Percentiles rank a stretch among this genome's conserved stretches.
phyloP scores from a whole-genome alignment of 2,113 vertebrate genomes.

The Eleginops maclovinus region DNA sequence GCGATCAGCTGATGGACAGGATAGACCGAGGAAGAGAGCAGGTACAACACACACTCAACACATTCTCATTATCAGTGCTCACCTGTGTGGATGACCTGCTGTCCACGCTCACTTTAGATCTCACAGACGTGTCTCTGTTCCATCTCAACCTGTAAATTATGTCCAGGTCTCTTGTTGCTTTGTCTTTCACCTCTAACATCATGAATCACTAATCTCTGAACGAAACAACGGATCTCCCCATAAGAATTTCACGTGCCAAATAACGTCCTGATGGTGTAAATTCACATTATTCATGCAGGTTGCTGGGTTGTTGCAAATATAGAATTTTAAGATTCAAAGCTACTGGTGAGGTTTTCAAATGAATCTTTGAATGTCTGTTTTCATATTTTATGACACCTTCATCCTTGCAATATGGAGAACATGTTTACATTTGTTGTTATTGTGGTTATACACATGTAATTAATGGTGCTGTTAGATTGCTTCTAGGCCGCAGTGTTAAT shows the following conservation, averaged over 20 bases:
- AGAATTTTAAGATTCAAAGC: too few relatives aligned
- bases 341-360: too few relatives aligned
- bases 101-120: constrained; percentile 32
- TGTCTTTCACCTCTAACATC: constrained; percentile 66
- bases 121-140: constrained; percentile 55
- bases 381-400: too few relatives aligned
- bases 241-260: constrained; percentile 15
- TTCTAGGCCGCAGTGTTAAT: too few relatives aligned
- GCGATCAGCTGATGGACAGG: constrained; percentile 92
- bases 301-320: background rate
- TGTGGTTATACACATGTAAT: too few relatives aligned
- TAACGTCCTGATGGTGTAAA: background rate
- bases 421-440: too few relatives aligned
- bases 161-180: constrained; percentile 46
- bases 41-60: constrained; percentile 79
- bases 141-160: constrained; percentile 60
- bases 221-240: constrained; percentile 36
- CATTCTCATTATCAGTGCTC: constrained; percentile 51
- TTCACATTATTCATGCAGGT: constrained; percentile 18
- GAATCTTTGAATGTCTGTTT: too few relatives aligned
- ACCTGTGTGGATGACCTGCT: constrained; percentile 50
- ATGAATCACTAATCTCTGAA: constrained; percentile 64
- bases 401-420: too few relatives aligned
- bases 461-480: too few relatives aligned
- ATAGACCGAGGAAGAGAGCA: constrained; percentile 92